Evolutionary conservation across 2,797 vertebrate species (phyloP).

Genomic region (Streptopelia turtur): DNA sequence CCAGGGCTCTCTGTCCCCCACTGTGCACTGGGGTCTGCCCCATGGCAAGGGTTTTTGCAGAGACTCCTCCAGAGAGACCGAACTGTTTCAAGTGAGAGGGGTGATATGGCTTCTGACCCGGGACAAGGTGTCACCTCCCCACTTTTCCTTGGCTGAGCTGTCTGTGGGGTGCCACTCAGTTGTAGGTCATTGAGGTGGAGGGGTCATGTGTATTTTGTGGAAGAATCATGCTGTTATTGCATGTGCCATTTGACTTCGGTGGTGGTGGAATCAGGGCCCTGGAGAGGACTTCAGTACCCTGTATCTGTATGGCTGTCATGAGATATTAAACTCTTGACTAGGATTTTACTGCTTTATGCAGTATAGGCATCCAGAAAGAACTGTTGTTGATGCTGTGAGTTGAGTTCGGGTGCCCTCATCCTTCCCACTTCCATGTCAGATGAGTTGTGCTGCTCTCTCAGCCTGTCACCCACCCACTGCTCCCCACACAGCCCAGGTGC

Average conservation of each 20-base stretch:
- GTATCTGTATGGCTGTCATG: background rate
- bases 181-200: background rate
- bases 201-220: background rate
- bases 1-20: background rate
- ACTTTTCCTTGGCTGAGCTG: background rate
- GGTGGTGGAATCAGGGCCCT: background rate
- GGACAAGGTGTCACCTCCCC: background rate
- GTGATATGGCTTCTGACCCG: background rate
- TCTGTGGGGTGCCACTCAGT: too few species aligned
- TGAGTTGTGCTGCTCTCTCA: background rate
- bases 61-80: background rate
- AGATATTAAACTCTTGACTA: background rate
- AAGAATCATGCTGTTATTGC: background rate
- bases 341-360: background rate
- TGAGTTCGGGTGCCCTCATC: background rate
- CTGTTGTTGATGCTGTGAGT: background rate
- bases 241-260: accelerated
- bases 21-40: background rate
- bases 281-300: background rate
- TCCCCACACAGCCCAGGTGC: accelerated
- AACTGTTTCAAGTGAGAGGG: background rate
- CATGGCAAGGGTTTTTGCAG: background rate
- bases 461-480: background rate
- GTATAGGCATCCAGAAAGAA: background rate
- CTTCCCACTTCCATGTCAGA: background rate